Percentiles rank a stretch among this genome's conserved stretches.
phyloP scores from a whole-genome alignment of 1,140 invertebrate genomes.

The Drosophila dunni region DNA sequence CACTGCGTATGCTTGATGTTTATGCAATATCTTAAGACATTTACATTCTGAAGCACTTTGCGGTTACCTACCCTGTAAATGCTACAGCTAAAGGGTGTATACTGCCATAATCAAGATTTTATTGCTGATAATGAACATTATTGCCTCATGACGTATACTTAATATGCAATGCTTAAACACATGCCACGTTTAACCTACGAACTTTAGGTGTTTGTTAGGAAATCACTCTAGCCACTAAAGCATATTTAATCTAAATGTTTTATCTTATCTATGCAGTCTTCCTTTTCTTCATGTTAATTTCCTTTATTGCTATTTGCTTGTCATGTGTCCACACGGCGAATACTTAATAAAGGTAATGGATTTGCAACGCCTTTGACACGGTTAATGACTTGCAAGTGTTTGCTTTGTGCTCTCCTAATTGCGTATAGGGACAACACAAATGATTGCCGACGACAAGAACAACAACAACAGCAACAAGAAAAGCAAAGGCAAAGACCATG shows the following conservation, averaged over 20 bases:
- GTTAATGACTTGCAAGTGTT: slow-evolving; percentile 75
- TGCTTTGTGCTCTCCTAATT: slow-evolving; percentile 62
- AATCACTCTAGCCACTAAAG: neutral
- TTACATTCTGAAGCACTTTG: too few species aligned
- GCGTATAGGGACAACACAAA: slow-evolving; percentile 57
- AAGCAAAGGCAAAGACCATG: slow-evolving; percentile 13
- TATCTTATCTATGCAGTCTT: slow-evolving; percentile 5
- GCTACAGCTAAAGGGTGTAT: too few species aligned
- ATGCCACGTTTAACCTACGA: too few species aligned
- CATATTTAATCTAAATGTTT: slow-evolving; percentile 5
- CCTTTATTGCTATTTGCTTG: slow-evolving; percentile 17
- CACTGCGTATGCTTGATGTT: neutral
- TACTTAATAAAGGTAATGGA: slow-evolving; percentile 70
- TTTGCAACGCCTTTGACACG: slow-evolving; percentile 69
- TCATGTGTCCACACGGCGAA: slow-evolving; percentile 54
- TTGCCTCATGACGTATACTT: neutral
- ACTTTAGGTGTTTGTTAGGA: neutral
- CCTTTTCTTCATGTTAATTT: slow-evolving; percentile 18
- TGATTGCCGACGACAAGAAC: slow-evolving; percentile 12
- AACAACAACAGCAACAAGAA: neutral
- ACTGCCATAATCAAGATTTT: too few species aligned
- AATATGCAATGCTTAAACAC: neutral
- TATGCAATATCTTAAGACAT: too few species aligned
- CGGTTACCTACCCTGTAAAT: too few species aligned
- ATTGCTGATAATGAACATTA: too few species aligned